Evolutionary conservation across 2,797 vertebrate species (phyloP).

Genomic region (Tragelaphus oryx): DNA sequence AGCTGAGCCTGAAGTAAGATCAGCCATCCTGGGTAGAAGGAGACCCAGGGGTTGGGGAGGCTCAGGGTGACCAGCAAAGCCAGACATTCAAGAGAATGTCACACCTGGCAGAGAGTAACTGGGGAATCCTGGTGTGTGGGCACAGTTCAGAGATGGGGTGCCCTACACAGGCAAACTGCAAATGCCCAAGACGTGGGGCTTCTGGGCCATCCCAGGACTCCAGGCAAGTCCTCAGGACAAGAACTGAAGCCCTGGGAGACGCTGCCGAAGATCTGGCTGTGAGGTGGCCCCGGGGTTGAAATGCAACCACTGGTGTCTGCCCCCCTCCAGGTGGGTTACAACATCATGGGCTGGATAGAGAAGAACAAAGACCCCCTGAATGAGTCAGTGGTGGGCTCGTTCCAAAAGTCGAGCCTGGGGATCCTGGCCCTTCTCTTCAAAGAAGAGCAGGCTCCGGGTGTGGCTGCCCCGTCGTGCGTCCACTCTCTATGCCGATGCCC

Average conservation of each 20-base stretch:
- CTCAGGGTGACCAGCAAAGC: not conserved
- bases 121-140: not conserved
- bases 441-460: constrained; percentile 76
- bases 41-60: not conserved
- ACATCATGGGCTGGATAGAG: constrained; percentile 80
- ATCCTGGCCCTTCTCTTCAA: constrained; percentile 79
- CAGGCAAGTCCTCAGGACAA: not conserved
- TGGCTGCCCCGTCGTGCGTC: not conserved
- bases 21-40: not conserved
- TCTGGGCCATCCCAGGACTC: not conserved
- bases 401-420: constrained; percentile 78
- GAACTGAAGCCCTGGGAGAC: not conserved
- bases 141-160: not conserved
- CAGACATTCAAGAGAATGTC: not conserved
- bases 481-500: not conserved
- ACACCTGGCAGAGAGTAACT: not conserved
- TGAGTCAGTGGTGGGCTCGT: constrained; percentile 80
- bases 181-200: not conserved
- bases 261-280: not conserved
- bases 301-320: not conserved
- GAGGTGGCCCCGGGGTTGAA: not conserved
- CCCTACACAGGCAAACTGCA: not conserved
- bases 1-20: not conserved
- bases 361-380: constrained; percentile 83
- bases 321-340: constrained; percentile 78